These are phyloP conservation scores for Aricia agestis DNA, from an alignment of 1,140 invertebrate genomes.

Conservation along the genomic window DNA sequence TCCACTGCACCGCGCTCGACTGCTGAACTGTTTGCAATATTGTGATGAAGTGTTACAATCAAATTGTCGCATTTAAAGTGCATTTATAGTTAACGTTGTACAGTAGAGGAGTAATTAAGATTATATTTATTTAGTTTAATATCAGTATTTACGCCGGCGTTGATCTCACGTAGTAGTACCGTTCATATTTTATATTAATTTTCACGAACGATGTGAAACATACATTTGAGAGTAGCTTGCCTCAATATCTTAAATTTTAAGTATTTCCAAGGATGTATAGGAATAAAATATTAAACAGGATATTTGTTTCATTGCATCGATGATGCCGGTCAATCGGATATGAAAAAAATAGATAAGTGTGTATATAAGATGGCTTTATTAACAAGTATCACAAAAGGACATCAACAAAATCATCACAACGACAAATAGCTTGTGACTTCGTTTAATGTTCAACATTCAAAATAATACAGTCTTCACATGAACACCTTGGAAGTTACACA, in stretches of 20 bases:
- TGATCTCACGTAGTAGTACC: constrained; percentile 35
- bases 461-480: background rate
- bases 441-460: constrained; percentile 10
- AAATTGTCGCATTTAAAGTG: background rate
- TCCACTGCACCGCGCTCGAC: constrained; percentile 85
- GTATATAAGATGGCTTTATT: background rate
- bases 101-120: constrained; percentile 10
- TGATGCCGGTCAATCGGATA: background rate
- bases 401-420: constrained; percentile 12
- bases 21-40: constrained; percentile 73
- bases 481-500: background rate
- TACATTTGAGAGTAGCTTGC: constrained; percentile 21
- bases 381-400: constrained; percentile 12
- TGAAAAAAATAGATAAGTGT: too few species aligned
- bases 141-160: constrained; percentile 21
- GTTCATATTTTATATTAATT: background rate
- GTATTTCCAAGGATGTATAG: constrained; percentile 16
- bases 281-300: constrained; percentile 8
- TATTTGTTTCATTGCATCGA: background rate
- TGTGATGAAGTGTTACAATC: background rate
- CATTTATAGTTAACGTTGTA: background rate
- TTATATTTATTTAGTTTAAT: constrained; percentile 21
- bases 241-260: constrained; percentile 22
- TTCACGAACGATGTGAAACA: background rate
- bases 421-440: background rate